Conservation (phyloP, 2,888 invertebrate genomes). For the Axea sp. region DNA sequence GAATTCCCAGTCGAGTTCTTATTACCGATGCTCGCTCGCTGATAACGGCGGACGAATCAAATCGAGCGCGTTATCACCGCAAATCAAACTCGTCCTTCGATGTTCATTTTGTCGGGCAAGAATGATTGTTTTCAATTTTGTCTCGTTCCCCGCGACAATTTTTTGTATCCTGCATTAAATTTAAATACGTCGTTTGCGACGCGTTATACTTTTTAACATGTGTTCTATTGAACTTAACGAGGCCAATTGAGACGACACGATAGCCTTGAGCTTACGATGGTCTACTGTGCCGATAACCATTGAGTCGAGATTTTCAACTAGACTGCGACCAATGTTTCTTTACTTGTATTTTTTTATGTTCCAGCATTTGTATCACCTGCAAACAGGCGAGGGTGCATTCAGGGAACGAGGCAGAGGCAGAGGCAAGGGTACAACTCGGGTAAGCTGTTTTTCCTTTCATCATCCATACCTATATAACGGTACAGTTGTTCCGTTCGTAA, state of each 20-base stretch:
- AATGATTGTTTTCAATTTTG: constrained; percentile 51
- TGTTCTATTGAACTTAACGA: constrained; percentile 76
- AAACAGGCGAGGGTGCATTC: constrained; percentile 77
- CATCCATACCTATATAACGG: no score
- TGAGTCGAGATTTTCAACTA: constrained; percentile 52
- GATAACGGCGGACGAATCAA: constrained; percentile 2
- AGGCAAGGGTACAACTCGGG: constrained; percentile 78
- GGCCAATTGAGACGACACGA: constrained; percentile 74
- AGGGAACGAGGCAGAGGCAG: constrained; percentile 77
- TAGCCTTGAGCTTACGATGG: constrained; percentile 74
- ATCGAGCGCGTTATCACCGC: neutral
- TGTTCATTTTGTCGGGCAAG: constrained; percentile 22
- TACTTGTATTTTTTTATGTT: constrained; percentile 63
- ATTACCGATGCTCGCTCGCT: constrained; percentile 27
- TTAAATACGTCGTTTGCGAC: constrained; percentile 48
- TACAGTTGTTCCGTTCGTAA: neutral
- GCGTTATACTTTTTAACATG: constrained; percentile 71
- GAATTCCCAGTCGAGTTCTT: neutral
- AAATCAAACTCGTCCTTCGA: constrained; percentile 40
- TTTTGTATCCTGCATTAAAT: constrained; percentile 54
- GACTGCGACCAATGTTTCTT: constrained; percentile 53
- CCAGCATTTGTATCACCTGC: constrained; percentile 78
- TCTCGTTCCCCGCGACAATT: constrained; percentile 40
- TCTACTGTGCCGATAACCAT: constrained; percentile 68
- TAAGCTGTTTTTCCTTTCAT: constrained; percentile 70